Conservation (phyloP, 2,888 invertebrate species). For the Drosophila formosana region DNA sequence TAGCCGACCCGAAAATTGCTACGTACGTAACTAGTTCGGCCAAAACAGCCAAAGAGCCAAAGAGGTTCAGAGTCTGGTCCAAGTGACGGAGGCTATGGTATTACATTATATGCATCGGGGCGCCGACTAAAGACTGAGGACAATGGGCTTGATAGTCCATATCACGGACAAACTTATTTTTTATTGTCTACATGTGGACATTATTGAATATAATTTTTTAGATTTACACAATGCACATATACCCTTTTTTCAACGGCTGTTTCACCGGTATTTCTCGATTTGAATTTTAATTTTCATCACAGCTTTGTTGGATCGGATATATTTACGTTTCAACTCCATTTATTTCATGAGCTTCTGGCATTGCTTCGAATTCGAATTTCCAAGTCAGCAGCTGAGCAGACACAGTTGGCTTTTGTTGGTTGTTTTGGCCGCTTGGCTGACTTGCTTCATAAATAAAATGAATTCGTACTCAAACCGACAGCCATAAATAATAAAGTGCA, state of each 20-base stretch:
- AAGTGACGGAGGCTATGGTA: constrained; percentile 43
- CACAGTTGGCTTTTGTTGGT: constrained; percentile 60
- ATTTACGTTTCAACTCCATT: not conserved
- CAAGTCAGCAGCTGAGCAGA: constrained; percentile 11
- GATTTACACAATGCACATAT: too few relatives aligned
- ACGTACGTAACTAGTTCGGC: constrained; percentile 53
- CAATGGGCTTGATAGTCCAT: constrained; percentile 26
- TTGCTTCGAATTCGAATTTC: constrained; percentile 28
- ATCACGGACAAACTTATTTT: not conserved
- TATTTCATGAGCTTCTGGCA: not conserved
- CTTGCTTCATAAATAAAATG: constrained; percentile 76
- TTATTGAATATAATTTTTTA: not conserved
- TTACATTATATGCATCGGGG: constrained; percentile 55
- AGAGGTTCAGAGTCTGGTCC: constrained; percentile 41
- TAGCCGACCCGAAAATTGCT: constrained; percentile 78
- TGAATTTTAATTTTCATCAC: not conserved
- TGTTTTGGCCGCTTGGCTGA: constrained; percentile 43
- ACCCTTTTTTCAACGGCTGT: too few relatives aligned
- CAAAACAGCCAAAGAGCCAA: constrained; percentile 3
- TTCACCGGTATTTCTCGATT: too few relatives aligned
- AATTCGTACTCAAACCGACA: constrained; percentile 75
- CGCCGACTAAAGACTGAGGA: constrained; percentile 17
- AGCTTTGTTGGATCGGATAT: not conserved
- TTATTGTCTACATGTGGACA: too few relatives aligned
- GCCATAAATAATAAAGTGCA: constrained; percentile 79